Conservation (phyloP, 1,140 invertebrate genomes). For the Pomacea maculata region DNA sequence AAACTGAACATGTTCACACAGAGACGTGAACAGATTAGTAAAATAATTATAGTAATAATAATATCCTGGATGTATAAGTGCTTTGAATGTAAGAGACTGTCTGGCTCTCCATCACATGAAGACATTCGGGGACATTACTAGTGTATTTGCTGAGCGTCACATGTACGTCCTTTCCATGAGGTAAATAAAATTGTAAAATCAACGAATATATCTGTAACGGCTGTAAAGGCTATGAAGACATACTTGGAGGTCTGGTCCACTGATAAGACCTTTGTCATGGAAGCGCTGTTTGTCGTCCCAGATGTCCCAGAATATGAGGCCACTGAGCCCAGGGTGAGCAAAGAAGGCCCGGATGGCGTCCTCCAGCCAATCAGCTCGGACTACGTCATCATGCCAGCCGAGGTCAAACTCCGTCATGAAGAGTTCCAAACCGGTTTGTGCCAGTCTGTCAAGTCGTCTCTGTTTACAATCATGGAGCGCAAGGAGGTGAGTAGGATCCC, state of each 20-base stretch:
- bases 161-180: background rate
- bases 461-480: background rate
- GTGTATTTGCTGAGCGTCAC: background rate
- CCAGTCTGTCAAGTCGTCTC: slow-evolving; percentile 19
- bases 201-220: background rate
- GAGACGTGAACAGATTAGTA: too few relatives aligned
- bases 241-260: background rate
- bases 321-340: slow-evolving; percentile 9
- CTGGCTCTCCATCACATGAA: too few relatives aligned
- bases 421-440: background rate
- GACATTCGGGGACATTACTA: too few relatives aligned
- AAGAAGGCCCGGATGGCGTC: slow-evolving; percentile 20
- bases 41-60: too few relatives aligned
- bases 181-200: background rate
- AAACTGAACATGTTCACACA: slow-evolving; percentile 9
- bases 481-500: too few relatives aligned
- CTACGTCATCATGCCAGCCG: slow-evolving; percentile 16
- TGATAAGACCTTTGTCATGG: background rate
- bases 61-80: too few relatives aligned
- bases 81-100: too few relatives aligned
- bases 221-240: too few relatives aligned
- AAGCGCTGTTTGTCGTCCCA: background rate
- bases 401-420: slow-evolving; percentile 22
- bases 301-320: slow-evolving; percentile 16
- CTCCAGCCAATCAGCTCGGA: slow-evolving; percentile 21